These are phyloP conservation scores for Rhagium mordax DNA, from an alignment of 2,888 invertebrate genomes.

Conservation along the genomic window DNA sequence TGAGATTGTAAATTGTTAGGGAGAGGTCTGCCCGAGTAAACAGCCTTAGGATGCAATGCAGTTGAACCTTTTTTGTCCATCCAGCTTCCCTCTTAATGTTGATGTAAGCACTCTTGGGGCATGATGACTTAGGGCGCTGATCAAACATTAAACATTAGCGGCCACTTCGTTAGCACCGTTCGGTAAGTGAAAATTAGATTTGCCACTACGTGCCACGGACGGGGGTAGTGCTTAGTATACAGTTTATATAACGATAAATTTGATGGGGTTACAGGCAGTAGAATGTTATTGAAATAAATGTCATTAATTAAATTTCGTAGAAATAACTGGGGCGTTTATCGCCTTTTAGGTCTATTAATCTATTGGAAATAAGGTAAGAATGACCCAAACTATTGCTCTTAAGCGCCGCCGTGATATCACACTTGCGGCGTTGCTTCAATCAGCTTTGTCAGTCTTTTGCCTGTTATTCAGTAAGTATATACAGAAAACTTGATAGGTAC, in stretches of 20 bases:
- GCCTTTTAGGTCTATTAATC: too few relatives aligned
- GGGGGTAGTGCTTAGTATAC: neutral
- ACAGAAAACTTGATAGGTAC: too few relatives aligned
- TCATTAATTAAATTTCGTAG: neutral
- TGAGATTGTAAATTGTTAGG: neutral
- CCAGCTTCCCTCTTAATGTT: neutral
- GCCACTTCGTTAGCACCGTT: conserved; percentile 7
- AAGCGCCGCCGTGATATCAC: too few relatives aligned
- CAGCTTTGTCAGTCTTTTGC: too few relatives aligned
- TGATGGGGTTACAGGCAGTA: neutral
- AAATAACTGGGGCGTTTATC: neutral
- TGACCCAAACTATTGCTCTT: too few relatives aligned
- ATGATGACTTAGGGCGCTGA: conserved; percentile 2
- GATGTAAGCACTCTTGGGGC: conserved; percentile 1
- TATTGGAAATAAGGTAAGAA: too few relatives aligned
- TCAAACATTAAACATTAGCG: conserved; percentile 14
- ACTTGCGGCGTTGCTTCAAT: too few relatives aligned
- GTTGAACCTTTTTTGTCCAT: neutral
- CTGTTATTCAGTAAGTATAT: too few relatives aligned
- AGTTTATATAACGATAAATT: neutral
- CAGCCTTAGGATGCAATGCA: neutral
- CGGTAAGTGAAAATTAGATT: conserved; percentile 6
- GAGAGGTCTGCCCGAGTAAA: neutral
- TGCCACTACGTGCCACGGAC: neutral
- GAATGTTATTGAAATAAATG: neutral